Evolutionary conservation across 2,113 vertebrate species (phyloP), one percentile per base, ranked within the genome.

Genomic region (Vidua macroura): DNA sequence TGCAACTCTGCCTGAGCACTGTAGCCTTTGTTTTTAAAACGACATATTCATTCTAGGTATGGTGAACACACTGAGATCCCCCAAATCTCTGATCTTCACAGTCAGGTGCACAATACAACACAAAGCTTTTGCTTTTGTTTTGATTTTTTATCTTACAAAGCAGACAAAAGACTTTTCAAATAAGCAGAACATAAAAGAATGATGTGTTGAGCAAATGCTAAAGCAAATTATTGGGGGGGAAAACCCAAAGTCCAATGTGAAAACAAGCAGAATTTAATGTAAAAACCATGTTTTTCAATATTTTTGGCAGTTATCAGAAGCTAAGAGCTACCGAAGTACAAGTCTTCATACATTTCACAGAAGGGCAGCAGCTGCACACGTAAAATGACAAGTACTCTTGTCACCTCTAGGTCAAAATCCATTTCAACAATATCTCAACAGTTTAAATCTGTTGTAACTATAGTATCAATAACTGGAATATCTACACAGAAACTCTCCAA

Each of bases 331-430:
- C 72, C 6, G 11, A 66, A 92, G 83, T 15, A 22, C 59, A 80
- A 51, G 64, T 52, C 70, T 96, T 82, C 52, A 28, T 67, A 75
- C 56, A 70, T 87, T 95, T 84, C 64, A 62, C 23, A 18, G 24
- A 79, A 75, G 60, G 76, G 53, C 64, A 86, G 90, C 69, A 83
- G 95, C 74, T 95, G 69, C 64, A 94, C n/a, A 7, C 63, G 72
- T 96, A 85, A 95, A 95, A 96, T 87, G 75, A 96, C 93, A 95
- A 59, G 48, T 30, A 37, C 78, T 81, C 86, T 56, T 90, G 92
- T 95, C 86, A 95, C 88, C 93, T 72, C 74, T 76, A 83, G 89
- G 91, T 93, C 92, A 97, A 97, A 96, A 94, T 83, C 93, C 88
- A 96, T 93, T 95, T 87, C 76, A 93, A 77, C 85, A 90, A 59